Evolutionary conservation across 2,888 invertebrate genomes (phyloP), one percentile per base, ranked within the genome.

Genomic region (Noctuana brunneofusca): DNA sequence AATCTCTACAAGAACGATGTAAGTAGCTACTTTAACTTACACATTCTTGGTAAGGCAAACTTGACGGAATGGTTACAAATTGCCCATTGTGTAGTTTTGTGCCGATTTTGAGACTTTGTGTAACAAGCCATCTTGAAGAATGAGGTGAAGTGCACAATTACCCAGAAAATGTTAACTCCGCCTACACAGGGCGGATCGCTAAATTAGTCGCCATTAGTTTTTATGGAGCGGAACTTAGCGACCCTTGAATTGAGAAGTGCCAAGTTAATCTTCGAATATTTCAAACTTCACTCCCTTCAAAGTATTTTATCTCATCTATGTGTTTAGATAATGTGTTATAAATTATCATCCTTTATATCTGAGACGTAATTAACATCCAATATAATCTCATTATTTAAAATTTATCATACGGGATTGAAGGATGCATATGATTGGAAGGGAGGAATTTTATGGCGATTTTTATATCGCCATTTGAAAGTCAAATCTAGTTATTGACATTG

Each of bases 121-220:
- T 62, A 55, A 54, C 60, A 60, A 60, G 55, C 49, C 54, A 38
- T 38, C 62, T 62, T 62, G 53, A 49, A 62, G 55, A 55, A 62
- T 55, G 62, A 48, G 62, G 62, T 62, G 62, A 62, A 62, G 55
- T 55, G 55, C 38, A 62, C 62, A 62, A 62, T 62, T 62, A 62
- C 55, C 62, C 62, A 62, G 62, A 62, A 62, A 62, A 55, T 54
- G 62, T 55, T 62, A 62, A 62, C 55, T 62, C 62, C 62, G 62
- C 55, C 62, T 49, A 48, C 48, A 55, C 55, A 62, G 60, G 60
- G 46, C 46, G 60, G 60, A 62, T 55, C 71, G 68, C 68, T 76
- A 78, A 83, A 81, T 77, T 74, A 73, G 74, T 69, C 66, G 68
- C 76, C 75, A 80, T 83, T 81, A 77, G 74, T 81, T 85, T 85